Base-by-base conservation (phyloP, 92 coral and sea anemone species). In the Heteractis magnifica region DNA sequence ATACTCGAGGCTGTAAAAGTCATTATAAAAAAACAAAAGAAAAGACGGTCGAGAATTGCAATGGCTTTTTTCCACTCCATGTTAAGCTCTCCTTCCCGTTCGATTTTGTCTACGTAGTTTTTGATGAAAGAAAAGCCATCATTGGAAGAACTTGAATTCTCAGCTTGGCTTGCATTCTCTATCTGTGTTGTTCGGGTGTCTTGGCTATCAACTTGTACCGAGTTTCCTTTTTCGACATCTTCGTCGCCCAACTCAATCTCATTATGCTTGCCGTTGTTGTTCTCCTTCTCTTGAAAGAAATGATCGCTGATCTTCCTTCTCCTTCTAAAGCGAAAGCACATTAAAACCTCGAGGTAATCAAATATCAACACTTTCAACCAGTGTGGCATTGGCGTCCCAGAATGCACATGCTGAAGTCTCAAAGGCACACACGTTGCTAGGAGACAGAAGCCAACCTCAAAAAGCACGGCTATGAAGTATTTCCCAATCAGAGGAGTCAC, bases 401-500 rank as follows among this genome's bases (percentile, higher is more conserved):
- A 41, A 96, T 50, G 6, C 85, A 89, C 91, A 74, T 95, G 98
- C 20, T 93, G 93, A 60, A 94, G 52, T 18, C 94, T 88, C 52
- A 95, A 81, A n/a, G 90, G 87, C 14, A 94, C 88, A 60, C 98
- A 93, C 4, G 98, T 95, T 77, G 92, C 87, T 26, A 92, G 71
- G 80, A 93, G 94, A 72, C 92, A 91, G 52, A 91, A 23, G 16
- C 94, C 87, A 68, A 96, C 89, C 80, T 94, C 99, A 51, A 94
- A 73, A 83, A 96, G 89, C 49, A 96, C 94, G 41, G 91, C 97
- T 5, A 94, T 90, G 86, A 96, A 96, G 90, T 96, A 96, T 60
- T 89, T 96, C 10, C 99, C 97, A 51, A 96, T 96, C 51, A 96
- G 81, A 2, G 99, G 97, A 70, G 93, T 94, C 70, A 87, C 90